Conservation (phyloP, 2,113 vertebrate species). For the Lampris megalopsis region DNA sequence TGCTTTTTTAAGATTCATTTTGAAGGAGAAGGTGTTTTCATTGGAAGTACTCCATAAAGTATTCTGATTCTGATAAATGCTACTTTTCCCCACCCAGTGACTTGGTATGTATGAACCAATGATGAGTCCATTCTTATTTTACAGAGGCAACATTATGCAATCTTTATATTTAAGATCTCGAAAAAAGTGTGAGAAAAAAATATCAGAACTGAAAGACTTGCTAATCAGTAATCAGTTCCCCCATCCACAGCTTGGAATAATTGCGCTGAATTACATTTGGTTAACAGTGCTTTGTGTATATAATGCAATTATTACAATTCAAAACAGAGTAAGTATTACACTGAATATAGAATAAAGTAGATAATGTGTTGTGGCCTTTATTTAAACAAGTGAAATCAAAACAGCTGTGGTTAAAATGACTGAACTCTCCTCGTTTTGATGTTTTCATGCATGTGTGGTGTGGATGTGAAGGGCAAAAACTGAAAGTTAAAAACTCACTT, state of each 20-base stretch:
- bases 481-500: conserved; percentile 53
- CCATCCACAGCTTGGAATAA: not conserved
- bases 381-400: conserved; percentile 15
- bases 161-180: not conserved
- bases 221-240: not conserved
- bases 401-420: conserved; percentile 30
- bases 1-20: not conserved
- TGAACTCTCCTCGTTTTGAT: conserved; percentile 26
- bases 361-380: conserved; percentile 31
- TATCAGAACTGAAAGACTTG: conserved; percentile 11
- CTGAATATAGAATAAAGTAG: conserved; percentile 26
- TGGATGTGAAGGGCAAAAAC: conserved; percentile 47
- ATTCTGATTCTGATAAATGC: not conserved
- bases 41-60: no score
- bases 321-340: conserved; percentile 47
- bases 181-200: not conserved
- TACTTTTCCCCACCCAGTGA: not conserved
- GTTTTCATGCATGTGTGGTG: conserved; percentile 47
- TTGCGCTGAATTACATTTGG: conserved; percentile 29
- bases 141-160: not conserved
- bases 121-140: not conserved
- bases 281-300: conserved; percentile 34
- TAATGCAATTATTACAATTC: conserved; percentile 21
- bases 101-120: not conserved
- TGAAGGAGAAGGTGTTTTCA: not conserved